These are phyloP conservation scores for Eira barbara DNA, from an alignment of 2,113 vertebrate genomes.

Conservation along the genomic window DNA sequence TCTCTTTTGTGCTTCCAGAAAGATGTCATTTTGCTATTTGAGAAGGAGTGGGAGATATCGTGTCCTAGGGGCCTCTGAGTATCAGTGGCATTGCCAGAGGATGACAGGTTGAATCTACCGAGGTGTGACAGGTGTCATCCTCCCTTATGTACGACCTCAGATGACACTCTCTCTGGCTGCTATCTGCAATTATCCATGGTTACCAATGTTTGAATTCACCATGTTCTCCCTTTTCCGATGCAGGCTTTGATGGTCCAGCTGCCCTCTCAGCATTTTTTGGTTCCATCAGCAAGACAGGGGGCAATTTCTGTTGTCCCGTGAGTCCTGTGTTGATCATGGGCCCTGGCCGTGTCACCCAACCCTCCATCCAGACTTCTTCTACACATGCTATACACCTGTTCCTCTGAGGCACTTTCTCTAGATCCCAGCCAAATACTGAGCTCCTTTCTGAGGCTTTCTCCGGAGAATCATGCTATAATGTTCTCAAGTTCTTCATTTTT, in stretches of 20 bases:
- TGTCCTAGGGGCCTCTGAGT: not conserved
- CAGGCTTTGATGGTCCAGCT: not conserved
- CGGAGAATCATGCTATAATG: not conserved
- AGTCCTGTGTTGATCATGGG: fast-evolving
- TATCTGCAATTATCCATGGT: not conserved
- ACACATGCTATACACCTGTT: fast-evolving
- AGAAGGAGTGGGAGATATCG: fast-evolving
- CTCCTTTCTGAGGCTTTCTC: not conserved
- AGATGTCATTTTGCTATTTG: not conserved
- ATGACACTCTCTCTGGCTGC: not conserved
- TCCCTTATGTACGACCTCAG: not conserved
- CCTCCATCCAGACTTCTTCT: not conserved
- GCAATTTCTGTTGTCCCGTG: not conserved
- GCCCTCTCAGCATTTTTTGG: not conserved
- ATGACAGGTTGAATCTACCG: not conserved
- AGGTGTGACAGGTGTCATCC: not conserved
- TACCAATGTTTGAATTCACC: not conserved
- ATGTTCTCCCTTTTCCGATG: not conserved
- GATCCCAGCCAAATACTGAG: not conserved
- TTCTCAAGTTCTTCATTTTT: not conserved
- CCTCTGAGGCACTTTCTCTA: fast-evolving
- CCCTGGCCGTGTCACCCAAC: not conserved
- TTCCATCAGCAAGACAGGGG: not conserved
- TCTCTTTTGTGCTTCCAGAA: not conserved
- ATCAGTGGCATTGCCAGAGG: not conserved